Base-by-base conservation (phyloP, 2,888 invertebrate genomes). In the Tribolium freemani region DNA sequence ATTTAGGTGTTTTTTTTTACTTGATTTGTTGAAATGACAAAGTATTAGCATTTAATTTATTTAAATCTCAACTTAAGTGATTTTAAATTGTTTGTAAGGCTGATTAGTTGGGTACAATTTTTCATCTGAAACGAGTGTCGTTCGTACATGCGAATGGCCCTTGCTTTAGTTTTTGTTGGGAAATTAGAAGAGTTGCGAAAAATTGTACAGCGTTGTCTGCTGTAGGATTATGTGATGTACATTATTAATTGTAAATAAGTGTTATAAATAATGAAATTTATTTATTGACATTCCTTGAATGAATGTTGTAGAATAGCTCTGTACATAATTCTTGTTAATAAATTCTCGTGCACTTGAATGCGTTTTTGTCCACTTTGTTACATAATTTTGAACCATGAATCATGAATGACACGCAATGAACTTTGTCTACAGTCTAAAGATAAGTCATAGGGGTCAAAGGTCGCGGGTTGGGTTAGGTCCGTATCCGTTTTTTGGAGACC, bases 201-300 rank as follows among this genome's bases (percentile, higher is more conserved):
- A 69, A 54, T 53, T 63, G 63, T 60, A 57, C 30, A 10, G 60
- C 11, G 44, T 5, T 58, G 13, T 16, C 54, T 30, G 51, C 20
- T 56, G 10, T 44, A 56, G 56, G 51, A 44, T 57, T 46, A 30
- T 56, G 69, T 69, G 68, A 63, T 73, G 70, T 73, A 73, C 67
- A 73, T 70, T 16, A 16, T 16, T 73, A 46, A 54, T 26, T 77
- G 76, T 78, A 78, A 64, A 76, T 79, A 79, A 77, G 63, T 75
- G 66, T n/a, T 67, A 71, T 72, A 74, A 57, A 60, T 71, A 20
- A 31, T 72, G 67, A 74, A 9, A 50, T 56, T 74, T 76, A 76
- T 78, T 78, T 75, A 77, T 79, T 73, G 73, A 80, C 78, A 80
- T 80, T 80, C 79, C 79, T 68, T 54, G 21, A 60, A 44, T 70